Evolutionary conservation across 2,888 invertebrate species (phyloP).

Genomic region (Cryptophagus acutangulus): DNA sequence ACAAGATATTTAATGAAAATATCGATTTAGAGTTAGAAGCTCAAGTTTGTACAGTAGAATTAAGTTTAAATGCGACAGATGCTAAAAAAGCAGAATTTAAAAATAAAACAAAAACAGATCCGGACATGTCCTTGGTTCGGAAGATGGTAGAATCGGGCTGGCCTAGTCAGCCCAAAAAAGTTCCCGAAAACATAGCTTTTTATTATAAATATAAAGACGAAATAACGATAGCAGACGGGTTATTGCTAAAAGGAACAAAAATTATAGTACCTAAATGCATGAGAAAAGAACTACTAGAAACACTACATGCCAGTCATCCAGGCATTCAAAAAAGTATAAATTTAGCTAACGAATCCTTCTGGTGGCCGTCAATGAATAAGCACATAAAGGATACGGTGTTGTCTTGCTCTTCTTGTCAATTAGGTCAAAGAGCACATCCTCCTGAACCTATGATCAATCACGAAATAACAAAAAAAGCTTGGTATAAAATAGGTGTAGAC

Average conservation of each 20-base stretch:
- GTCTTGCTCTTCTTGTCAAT: constrained; percentile 7
- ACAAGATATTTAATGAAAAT: constrained; percentile 5
- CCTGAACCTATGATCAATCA: constrained; percentile 10
- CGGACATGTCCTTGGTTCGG: no score
- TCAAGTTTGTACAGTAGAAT: constrained; percentile 6
- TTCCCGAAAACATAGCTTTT: not conserved
- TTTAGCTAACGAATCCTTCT: not conserved
- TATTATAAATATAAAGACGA: not conserved
- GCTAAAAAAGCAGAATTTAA: constrained; percentile 1
- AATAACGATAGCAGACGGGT: not conserved
- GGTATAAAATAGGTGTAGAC: constrained; percentile 9
- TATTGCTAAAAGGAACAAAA: not conserved
- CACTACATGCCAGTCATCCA: constrained; percentile 8
- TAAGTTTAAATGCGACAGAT: constrained; percentile 5
- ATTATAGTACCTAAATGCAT: not conserved
- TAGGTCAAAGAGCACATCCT: not conserved
- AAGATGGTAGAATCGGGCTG: not conserved
- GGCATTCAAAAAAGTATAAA: constrained; percentile 3
- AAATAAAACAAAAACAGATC: not conserved
- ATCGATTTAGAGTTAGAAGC: constrained; percentile 7
- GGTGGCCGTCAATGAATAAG: constrained; percentile 7
- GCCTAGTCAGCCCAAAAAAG: not conserved
- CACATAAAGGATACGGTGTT: constrained; percentile 6
- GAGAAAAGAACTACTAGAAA: not conserved
- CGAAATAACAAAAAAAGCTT: constrained; percentile 6